These are phyloP conservation scores for Lacerta bilineata DNA, from an alignment of 2,797 vertebrate species.

Conservation along the genomic window DNA sequence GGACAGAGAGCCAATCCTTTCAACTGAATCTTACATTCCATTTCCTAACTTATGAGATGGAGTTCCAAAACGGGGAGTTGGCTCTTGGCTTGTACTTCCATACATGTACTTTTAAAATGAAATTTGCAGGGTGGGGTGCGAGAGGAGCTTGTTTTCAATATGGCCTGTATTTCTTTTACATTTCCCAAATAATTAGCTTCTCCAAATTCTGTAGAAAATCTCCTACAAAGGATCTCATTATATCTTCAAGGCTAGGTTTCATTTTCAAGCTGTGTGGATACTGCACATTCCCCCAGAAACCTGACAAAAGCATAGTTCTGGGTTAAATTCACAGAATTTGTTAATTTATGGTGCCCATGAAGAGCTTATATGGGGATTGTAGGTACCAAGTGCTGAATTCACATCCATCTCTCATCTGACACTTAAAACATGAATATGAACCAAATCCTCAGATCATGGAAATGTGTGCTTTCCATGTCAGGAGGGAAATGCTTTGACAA, in stretches of 20 bases:
- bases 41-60: not conserved
- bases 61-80: not conserved
- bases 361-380: not conserved
- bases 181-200: not conserved
- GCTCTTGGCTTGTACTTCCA: not conserved
- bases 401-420: conserved; percentile 26
- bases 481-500: conserved; percentile 21
- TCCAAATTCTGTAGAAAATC: not conserved
- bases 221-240: not conserved
- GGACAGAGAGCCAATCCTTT: not conserved
- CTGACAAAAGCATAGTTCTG: not conserved
- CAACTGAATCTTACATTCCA: not conserved
- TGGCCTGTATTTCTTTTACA: not conserved
- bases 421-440: conserved; percentile 18
- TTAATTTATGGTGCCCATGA: not conserved
- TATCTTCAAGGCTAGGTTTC: not conserved
- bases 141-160: not conserved
- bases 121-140: not conserved
- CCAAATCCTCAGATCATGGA: conserved; percentile 8
- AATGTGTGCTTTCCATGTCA: conserved; percentile 2
- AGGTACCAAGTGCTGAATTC: not conserved
- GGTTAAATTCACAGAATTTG: not conserved
- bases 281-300: not conserved
- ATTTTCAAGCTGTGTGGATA: not conserved
- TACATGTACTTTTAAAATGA: not conserved